Percentiles rank a stretch among this genome's conserved stretches.
These are phyloP conservation scores for Cryptotis parvus DNA, from an alignment of 2,113 vertebrate species.

Conservation along the genomic window DNA sequence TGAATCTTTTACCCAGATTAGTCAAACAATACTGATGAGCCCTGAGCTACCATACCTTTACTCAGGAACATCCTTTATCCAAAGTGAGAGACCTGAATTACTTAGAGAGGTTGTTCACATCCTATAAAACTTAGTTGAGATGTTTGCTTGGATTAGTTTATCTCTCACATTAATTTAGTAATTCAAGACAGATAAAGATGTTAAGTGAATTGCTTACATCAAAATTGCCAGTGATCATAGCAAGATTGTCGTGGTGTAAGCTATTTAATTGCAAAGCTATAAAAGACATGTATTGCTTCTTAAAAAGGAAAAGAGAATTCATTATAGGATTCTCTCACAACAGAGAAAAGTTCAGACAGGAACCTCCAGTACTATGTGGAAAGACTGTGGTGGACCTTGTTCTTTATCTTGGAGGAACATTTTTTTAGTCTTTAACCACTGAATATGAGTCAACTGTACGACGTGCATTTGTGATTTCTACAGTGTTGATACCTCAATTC, in stretches of 20 bases:
- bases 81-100: neutral
- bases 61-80: too few relatives aligned
- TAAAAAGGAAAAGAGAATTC: neutral
- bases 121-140: neutral
- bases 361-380: neutral
- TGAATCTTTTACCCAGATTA: too few relatives aligned
- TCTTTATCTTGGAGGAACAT: neutral
- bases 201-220: neutral
- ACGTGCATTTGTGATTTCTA: neutral
- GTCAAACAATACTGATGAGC: too few relatives aligned
- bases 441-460: neutral
- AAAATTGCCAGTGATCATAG: neutral
- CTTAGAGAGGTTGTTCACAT: neutral
- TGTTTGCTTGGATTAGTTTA: constrained; percentile 11
- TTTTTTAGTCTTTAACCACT: neutral
- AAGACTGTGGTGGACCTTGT: neutral
- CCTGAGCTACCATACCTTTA: too few relatives aligned
- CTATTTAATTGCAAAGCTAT: neutral
- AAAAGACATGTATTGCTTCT: neutral
- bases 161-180: neutral
- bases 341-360: neutral
- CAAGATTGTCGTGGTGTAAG: neutral
- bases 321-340: neutral
- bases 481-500: neutral
- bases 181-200: neutral